Conservation (phyloP, 2,113 vertebrate genomes). For the Castor canadensis region DNA sequence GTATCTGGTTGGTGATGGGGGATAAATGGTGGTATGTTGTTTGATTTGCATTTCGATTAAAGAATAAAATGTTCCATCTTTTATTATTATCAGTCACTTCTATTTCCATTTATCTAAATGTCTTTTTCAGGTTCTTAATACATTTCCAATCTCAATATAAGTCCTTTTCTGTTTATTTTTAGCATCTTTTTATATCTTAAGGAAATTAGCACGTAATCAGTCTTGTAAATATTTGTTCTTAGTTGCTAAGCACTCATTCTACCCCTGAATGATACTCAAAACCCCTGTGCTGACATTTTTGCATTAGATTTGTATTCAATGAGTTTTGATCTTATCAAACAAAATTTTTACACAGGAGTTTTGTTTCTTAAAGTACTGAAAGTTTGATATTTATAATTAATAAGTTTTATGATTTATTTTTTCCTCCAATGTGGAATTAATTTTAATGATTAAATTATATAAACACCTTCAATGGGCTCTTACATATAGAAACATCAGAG, state of each 20-base stretch:
- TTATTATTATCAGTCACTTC: constrained; percentile 15
- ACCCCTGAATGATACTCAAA: too few relatives aligned
- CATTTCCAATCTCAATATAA: not conserved
- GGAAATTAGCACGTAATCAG: not conserved
- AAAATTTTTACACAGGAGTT: not conserved
- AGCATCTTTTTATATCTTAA: not conserved
- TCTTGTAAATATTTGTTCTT: not conserved
- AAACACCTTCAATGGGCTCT: not conserved
- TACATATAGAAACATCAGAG: not conserved
- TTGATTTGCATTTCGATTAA: constrained; percentile 43
- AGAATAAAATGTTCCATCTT: not conserved
- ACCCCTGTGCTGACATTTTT: not conserved
- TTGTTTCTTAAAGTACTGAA: constrained; percentile 32
- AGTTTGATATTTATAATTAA: not conserved
- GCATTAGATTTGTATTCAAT: not conserved
- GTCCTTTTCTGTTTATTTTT: constrained; percentile 3
- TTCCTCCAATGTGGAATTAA: not conserved
- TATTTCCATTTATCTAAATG: not conserved
- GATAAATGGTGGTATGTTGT: not conserved
- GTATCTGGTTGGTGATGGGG: not conserved
- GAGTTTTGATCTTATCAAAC: not conserved
- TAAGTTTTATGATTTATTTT: not conserved
- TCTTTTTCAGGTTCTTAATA: not conserved
- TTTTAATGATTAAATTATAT: constrained; percentile 8
- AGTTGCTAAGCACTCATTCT: not conserved